These are phyloP conservation scores for Lacerta viridis DNA, from an alignment of 2,797 vertebrate species.

Conservation along the genomic window DNA sequence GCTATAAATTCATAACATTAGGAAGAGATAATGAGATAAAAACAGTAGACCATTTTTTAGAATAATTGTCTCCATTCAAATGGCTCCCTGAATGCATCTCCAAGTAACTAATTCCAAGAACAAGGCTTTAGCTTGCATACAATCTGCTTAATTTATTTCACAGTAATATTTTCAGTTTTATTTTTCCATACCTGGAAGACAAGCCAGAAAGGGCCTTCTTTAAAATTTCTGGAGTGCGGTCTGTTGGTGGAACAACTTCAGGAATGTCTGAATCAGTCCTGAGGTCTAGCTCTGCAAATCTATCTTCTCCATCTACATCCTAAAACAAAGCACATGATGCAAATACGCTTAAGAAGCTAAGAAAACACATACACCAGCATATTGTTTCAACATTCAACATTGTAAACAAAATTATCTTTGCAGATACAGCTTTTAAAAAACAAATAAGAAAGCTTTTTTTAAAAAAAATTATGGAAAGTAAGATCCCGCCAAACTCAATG, in stretches of 20 bases:
- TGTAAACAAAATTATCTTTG: too few species aligned
- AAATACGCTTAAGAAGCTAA: neutral
- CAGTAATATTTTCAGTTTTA: constrained; percentile 4
- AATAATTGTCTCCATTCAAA: neutral
- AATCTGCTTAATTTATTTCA: neutral
- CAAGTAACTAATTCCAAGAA: neutral
- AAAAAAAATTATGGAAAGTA: too few species aligned
- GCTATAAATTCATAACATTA: neutral
- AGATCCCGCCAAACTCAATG: too few species aligned
- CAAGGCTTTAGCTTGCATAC: neutral
- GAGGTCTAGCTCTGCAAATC: constrained; percentile 85
- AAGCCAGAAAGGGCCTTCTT: constrained; percentile 94
- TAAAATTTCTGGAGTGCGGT: constrained; percentile 95
- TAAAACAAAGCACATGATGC: constrained; percentile 65
- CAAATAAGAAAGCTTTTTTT: too few species aligned
- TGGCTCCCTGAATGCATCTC: neutral
- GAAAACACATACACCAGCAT: neutral
- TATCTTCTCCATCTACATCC: constrained; percentile 91
- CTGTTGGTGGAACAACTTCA: constrained; percentile 85
- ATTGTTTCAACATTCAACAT: neutral
- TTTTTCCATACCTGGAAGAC: constrained; percentile 89
- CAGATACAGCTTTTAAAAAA: too few species aligned
- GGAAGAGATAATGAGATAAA: neutral
- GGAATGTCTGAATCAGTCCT: constrained; percentile 87
- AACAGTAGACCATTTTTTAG: neutral